These are phyloP conservation scores for Dicyrtomina minuta DNA, from an alignment of 2,888 invertebrate genomes.

Conservation along the genomic window DNA sequence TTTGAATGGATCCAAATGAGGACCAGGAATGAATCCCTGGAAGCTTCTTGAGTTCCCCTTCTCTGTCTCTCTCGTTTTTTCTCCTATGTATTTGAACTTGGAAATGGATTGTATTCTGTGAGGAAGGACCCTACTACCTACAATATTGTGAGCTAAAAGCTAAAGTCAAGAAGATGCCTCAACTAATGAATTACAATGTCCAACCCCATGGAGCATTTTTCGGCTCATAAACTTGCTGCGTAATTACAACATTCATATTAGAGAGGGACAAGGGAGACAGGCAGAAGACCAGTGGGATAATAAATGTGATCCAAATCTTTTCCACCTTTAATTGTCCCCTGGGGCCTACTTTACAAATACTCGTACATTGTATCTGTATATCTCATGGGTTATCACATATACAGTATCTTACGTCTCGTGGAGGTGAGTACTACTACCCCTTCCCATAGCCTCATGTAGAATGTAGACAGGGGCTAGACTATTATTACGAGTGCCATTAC, in stretches of 20 bases:
- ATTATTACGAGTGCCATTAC: too few species aligned
- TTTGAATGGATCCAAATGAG: slow-evolving; percentile 2
- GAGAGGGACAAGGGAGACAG: slow-evolving; percentile 19
- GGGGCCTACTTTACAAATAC: slow-evolving; percentile 39
- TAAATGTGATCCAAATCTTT: slow-evolving; percentile 47
- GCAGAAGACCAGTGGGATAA: slow-evolving; percentile 34
- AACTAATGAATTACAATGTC: slow-evolving; percentile 35
- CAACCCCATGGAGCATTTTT: slow-evolving; percentile 45
- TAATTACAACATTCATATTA: slow-evolving; percentile 42
- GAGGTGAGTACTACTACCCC: too few species aligned
- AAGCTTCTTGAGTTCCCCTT: slow-evolving; percentile 13
- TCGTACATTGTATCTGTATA: slow-evolving; percentile 23
- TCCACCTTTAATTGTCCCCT: slow-evolving; percentile 48
- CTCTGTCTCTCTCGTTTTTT: neutral
- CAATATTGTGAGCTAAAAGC: too few species aligned
- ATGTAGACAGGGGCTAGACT: too few species aligned
- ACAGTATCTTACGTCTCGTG: too few species aligned
- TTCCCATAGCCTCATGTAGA: too few species aligned
- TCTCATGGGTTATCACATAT: too few species aligned
- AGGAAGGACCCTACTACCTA: too few species aligned
- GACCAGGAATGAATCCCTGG: neutral
- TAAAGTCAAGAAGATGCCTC: neutral
- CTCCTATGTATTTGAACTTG: neutral
- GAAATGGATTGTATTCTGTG: too few species aligned
- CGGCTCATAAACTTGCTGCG: slow-evolving; percentile 50